Percentiles rank a stretch among this genome's conserved stretches.
Evolutionary conservation across 1,140 invertebrate genomes (phyloP).

Genomic region (Drosophila sturtevanti): DNA sequence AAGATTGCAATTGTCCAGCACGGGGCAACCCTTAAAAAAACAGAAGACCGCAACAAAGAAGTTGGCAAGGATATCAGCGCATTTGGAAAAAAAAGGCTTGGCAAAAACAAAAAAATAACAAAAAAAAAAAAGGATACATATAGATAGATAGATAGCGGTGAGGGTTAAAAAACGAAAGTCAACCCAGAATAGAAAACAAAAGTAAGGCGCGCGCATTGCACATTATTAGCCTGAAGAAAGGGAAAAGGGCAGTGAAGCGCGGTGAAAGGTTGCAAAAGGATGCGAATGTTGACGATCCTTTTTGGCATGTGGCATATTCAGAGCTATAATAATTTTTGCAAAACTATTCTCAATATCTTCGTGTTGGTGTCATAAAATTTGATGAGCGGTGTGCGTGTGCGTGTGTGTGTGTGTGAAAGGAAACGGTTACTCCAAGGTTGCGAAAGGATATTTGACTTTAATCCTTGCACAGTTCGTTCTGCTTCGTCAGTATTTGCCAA

Average conservation of each 20-base stretch:
- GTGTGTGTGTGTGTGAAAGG: slow-evolving; percentile 32
- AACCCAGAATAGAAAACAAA: slow-evolving; percentile 43
- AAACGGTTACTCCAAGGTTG: slow-evolving; percentile 46
- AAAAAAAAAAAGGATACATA: slow-evolving; percentile 20
- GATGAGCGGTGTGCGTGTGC: slow-evolving; percentile 23
- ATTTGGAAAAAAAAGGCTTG: slow-evolving; percentile 35
- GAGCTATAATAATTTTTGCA: background rate
- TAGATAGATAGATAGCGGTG: background rate
- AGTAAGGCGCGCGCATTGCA: slow-evolving; percentile 31
- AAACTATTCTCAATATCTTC: background rate
- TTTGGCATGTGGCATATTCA: slow-evolving; percentile 41
- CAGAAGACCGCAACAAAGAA: slow-evolving; percentile 67
- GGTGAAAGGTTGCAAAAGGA: slow-evolving; percentile 4
- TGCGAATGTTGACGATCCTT: background rate
- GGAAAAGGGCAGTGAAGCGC: slow-evolving; percentile 4
- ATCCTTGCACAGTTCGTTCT: slow-evolving; percentile 53
- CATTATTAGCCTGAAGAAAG: slow-evolving; percentile 15
- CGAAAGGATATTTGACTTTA: slow-evolving; percentile 62
- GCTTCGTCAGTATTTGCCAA: slow-evolving; percentile 64
- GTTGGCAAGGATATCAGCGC: slow-evolving; percentile 32
- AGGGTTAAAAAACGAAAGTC: slow-evolving; percentile 69
- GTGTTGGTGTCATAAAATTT: slow-evolving; percentile 51
- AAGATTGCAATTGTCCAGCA: slow-evolving; percentile 49
- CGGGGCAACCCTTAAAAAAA: slow-evolving; percentile 57
- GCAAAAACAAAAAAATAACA: too few species aligned